These are phyloP conservation scores for Drosophila mayaguana DNA, from an alignment of 2,888 invertebrate species.

Conservation along the genomic window DNA sequence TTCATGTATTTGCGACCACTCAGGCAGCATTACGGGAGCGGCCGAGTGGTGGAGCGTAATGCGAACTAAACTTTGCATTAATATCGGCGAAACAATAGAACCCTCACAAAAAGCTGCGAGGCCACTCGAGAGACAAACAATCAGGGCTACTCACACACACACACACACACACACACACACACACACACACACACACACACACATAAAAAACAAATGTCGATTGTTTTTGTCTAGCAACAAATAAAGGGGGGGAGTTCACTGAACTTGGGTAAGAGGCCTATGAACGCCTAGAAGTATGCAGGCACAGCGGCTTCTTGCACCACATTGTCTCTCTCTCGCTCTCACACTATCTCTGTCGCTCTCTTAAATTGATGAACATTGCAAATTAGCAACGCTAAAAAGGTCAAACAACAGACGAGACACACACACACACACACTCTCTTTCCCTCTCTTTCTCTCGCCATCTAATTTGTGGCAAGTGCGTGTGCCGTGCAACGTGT, in stretches of 20 bases:
- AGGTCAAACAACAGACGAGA: conserved; percentile 69
- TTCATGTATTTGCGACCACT: conserved; percentile 27
- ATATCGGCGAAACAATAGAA: conserved; percentile 50
- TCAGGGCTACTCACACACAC: conserved; percentile 29
- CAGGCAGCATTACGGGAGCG: conserved; percentile 32
- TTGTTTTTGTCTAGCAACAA: conserved; percentile 47
- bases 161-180: conserved; percentile 30
- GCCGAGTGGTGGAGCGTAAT: background rate
- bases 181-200: background rate
- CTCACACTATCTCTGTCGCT: background rate
- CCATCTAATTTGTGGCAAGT: conserved; percentile 39
- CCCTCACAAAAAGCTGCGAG: conserved; percentile 36
- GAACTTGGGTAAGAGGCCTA: conserved; percentile 52
- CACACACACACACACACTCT: background rate
- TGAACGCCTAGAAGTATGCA: conserved; percentile 48
- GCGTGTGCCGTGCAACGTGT: conserved; percentile 41
- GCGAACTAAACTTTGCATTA: conserved; percentile 50
- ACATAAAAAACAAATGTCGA: conserved; percentile 46
- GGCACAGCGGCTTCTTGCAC: background rate
- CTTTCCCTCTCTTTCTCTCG: background rate
- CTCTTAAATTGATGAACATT: conserved; percentile 58
- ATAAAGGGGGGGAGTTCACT: conserved; percentile 48
- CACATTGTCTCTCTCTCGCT: background rate
- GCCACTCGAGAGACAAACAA: conserved; percentile 31
- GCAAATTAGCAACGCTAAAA: conserved; percentile 65